Evolutionary conservation across 2,797 vertebrate genomes (phyloP).

Genomic region (Pangasius macronema): DNA sequence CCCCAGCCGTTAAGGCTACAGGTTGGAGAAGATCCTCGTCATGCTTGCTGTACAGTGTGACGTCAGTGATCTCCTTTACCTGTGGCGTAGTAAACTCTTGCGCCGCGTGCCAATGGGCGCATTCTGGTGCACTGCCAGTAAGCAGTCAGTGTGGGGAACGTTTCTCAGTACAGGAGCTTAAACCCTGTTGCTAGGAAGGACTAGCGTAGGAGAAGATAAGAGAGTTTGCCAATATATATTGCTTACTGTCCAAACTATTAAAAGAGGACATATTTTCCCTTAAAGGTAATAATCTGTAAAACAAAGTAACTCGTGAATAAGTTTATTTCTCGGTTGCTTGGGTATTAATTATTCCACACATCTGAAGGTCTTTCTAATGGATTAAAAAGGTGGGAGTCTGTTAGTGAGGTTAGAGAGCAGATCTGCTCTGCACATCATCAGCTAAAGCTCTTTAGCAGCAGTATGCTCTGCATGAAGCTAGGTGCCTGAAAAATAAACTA

Average conservation of each 20-base stretch:
- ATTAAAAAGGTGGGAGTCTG: slow-evolving; percentile 11
- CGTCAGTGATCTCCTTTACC: slow-evolving; percentile 39
- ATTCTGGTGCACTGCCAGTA: slow-evolving; percentile 26
- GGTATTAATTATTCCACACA: slow-evolving; percentile 51
- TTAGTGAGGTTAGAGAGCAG: neutral
- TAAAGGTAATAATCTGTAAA: neutral
- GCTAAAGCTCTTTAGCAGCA: slow-evolving; percentile 65
- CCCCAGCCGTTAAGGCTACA: slow-evolving; percentile 54
- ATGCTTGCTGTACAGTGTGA: slow-evolving; percentile 55
- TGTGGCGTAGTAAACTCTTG: slow-evolving; percentile 44
- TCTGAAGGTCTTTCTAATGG: slow-evolving; percentile 6
- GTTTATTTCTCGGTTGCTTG: slow-evolving; percentile 36
- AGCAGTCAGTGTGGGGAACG: slow-evolving; percentile 14
- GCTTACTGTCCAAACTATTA: neutral
- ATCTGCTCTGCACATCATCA: slow-evolving; percentile 43
- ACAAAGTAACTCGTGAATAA: neutral
- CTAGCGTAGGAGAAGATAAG: neutral
- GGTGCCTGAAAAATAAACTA: slow-evolving; percentile 46
- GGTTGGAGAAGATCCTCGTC: slow-evolving; percentile 42
- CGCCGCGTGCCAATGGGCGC: slow-evolving; percentile 50
- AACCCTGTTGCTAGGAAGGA: slow-evolving; percentile 21
- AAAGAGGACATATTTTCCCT: neutral
- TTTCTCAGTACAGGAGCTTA: slow-evolving; percentile 50
- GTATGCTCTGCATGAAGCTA: slow-evolving; percentile 44
- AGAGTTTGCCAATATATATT: neutral